These are phyloP conservation scores for Rhopalosiphum maidis DNA, from an alignment of 1,140 invertebrate genomes.

Conservation along the genomic window DNA sequence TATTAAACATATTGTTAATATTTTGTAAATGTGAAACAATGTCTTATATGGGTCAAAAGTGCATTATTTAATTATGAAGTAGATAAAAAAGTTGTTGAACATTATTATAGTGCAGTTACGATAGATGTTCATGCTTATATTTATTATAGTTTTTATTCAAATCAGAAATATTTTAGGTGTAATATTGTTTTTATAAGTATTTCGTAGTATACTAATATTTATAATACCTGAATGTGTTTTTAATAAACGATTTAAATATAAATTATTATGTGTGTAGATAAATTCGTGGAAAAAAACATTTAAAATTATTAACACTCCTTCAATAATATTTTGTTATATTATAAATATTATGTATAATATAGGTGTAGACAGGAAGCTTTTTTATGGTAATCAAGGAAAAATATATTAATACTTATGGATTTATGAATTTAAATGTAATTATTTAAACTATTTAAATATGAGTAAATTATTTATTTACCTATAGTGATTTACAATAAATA, in stretches of 20 bases:
- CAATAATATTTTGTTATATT: background rate
- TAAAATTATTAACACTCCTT: background rate
- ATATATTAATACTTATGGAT: no score
- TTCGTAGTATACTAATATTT: background rate
- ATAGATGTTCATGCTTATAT: background rate
- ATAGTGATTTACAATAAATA: background rate
- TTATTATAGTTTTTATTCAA: background rate
- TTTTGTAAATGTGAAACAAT: background rate
- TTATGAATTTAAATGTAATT: background rate
- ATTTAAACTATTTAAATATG: no score
- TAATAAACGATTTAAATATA: background rate
- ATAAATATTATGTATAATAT: background rate
- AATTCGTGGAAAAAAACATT: background rate
- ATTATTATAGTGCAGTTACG: background rate
- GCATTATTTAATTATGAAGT: background rate
- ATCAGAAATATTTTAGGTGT: background rate
- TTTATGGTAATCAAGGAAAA: no score
- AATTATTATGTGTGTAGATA: background rate
- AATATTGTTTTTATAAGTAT: background rate
- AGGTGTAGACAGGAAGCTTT: background rate
- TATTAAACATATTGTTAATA: background rate
- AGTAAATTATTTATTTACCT: no score
- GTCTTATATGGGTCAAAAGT: fast-evolving
- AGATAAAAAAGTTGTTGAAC: background rate
- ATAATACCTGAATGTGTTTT: background rate